Percentiles rank a stretch among this genome's conserved stretches.
These are phyloP conservation scores for Microplitis manilae DNA, from an alignment of 2,888 invertebrate genomes.

Conservation along the genomic window DNA sequence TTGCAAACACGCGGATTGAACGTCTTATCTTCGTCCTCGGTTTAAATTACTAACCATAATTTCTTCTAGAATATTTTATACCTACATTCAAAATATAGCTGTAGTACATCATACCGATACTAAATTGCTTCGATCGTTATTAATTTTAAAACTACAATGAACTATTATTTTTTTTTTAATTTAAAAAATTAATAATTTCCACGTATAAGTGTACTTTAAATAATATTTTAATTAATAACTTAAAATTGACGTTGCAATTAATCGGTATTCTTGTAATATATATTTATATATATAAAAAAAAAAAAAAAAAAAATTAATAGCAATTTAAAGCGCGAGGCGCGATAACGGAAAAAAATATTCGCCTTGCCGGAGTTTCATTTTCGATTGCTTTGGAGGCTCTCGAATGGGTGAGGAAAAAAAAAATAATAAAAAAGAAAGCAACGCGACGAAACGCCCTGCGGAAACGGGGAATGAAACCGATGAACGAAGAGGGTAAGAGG, in stretches of 20 bases:
- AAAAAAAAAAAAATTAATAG: slow-evolving; percentile 39
- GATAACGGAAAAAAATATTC: slow-evolving; percentile 42
- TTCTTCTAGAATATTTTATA: too few species aligned
- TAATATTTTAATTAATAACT: slow-evolving; percentile 1
- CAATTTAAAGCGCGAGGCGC: slow-evolving; percentile 42
- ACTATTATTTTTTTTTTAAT: background rate
- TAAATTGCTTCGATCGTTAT: too few species aligned
- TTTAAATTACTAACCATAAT: too few species aligned
- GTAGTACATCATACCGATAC: too few species aligned
- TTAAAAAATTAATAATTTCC: background rate
- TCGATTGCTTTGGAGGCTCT: slow-evolving; percentile 43
- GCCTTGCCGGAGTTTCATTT: slow-evolving; percentile 43
- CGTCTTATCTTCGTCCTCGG: too few species aligned
- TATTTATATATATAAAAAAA: background rate
- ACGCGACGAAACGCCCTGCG: slow-evolving; percentile 43
- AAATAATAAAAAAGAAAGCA: slow-evolving; percentile 36
- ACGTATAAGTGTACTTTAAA: background rate
- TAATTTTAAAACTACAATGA: too few species aligned
- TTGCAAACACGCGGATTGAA: too few species aligned
- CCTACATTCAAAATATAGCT: too few species aligned
- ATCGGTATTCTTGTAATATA: background rate
- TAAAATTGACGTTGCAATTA: background rate
- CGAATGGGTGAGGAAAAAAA: slow-evolving; percentile 24
- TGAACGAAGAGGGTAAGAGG: slow-evolving; percentile 38
- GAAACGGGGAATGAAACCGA: slow-evolving; percentile 46